Evolutionary conservation across 1,140 invertebrate genomes (phyloP).

Genomic region (Drosophila nasuta): DNA sequence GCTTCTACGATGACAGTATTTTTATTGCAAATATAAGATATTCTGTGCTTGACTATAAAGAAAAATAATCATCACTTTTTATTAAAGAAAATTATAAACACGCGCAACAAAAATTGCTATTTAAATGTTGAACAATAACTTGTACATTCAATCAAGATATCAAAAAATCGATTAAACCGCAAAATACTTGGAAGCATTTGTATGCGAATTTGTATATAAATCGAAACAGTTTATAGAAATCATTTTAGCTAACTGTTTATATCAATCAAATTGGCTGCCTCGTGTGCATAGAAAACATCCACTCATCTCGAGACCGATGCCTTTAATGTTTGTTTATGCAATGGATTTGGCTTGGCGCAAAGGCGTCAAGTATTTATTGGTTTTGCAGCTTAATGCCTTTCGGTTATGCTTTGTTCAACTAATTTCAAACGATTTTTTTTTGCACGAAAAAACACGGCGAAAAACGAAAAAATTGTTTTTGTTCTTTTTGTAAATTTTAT

Average conservation of each 20-base stretch:
- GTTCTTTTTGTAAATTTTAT: conserved; percentile 16
- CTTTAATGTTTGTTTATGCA: conserved; percentile 58
- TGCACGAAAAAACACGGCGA: conserved; percentile 15
- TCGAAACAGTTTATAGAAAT: conserved; percentile 7
- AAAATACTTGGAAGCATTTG: conserved; percentile 1
- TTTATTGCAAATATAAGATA: too few species aligned
- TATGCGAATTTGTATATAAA: neutral
- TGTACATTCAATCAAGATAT: neutral
- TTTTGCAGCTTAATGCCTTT: conserved; percentile 59
- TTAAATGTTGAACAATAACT: conserved; percentile 10
- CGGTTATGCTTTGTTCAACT: conserved; percentile 66
- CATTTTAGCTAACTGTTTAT: conserved; percentile 11
- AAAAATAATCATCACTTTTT: neutral
- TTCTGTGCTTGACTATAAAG: too few species aligned
- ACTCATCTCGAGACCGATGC: neutral
- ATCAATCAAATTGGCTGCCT: conserved; percentile 10
- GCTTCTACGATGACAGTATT: too few species aligned
- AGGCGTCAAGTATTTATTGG: conserved; percentile 72
- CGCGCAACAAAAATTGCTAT: neutral
- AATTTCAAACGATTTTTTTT: conserved; percentile 75
- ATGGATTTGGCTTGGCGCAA: conserved; percentile 8
- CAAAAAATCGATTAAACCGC: conserved; percentile 7
- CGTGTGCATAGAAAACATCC: conserved; percentile 5
- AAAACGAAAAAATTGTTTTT: conserved; percentile 26
- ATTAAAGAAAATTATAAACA: neutral